Percentiles rank a stretch among this genome's conserved stretches.
phyloP scores from a whole-genome alignment of 2,888 invertebrate species.

The Synergus laeviventris region DNA sequence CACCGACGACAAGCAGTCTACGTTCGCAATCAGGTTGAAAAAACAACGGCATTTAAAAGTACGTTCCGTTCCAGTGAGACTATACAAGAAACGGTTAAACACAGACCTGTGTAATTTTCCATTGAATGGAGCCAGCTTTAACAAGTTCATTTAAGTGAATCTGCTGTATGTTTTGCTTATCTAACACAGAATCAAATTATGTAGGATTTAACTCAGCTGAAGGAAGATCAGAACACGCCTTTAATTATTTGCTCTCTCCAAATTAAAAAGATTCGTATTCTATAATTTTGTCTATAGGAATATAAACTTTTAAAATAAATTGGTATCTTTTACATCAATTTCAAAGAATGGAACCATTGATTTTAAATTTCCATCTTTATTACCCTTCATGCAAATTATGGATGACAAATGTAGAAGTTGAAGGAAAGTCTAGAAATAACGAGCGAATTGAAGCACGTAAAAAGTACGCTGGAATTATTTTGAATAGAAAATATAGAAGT shows the following conservation, averaged over 20 bases:
- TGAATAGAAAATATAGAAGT: slow-evolving; percentile 16
- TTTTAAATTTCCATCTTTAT: not conserved
- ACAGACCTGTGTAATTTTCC: slow-evolving; percentile 8
- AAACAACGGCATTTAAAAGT: slow-evolving; percentile 26
- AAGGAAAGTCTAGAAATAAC: not conserved
- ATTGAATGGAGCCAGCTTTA: slow-evolving; percentile 3
- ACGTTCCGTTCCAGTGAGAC: not conserved
- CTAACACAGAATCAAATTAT: slow-evolving; percentile 10
- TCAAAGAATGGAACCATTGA: not conserved
- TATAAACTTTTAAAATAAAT: not conserved
- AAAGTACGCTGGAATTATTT: slow-evolving; percentile 2
- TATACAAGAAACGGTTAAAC: slow-evolving; percentile 4
- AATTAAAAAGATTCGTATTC: not conserved
- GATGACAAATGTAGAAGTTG: not conserved
- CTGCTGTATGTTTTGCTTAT: not conserved
- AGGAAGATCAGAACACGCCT: not conserved
- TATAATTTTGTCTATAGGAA: not conserved
- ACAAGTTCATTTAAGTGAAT: slow-evolving; percentile 7
- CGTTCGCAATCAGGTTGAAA: slow-evolving; percentile 21
- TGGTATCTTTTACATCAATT: not conserved
- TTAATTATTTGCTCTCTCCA: not conserved
- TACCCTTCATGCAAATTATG: not conserved
- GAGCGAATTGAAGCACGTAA: not conserved
- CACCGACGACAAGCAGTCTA: slow-evolving; percentile 33
- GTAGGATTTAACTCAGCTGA: not conserved